A percentile compares a stretch with the other conserved stretches of the same genome.
Evolutionary conservation across 1,140 invertebrate genomes (phyloP).

Genomic region (Magallana gigas): DNA sequence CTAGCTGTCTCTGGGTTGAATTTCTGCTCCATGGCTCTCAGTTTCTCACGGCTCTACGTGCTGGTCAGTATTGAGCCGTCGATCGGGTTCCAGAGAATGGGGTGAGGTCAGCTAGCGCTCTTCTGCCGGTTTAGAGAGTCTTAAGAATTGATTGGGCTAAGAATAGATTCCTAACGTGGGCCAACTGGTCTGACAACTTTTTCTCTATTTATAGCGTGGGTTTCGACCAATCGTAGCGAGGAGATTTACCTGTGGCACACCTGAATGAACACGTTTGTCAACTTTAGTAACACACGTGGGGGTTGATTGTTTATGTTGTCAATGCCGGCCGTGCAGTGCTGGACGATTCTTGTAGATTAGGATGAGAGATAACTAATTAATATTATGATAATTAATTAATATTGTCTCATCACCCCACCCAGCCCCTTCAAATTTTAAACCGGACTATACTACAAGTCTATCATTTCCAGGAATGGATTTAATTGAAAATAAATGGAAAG

Average conservation of each 20-base stretch:
- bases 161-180: slow-evolving; percentile 12
- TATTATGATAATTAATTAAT: too few species aligned
- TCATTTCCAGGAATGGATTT: too few species aligned
- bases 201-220: slow-evolving; percentile 9
- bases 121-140: not conserved
- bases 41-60: not conserved
- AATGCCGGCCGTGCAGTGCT: not conserved
- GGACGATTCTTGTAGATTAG: too few species aligned
- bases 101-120: not conserved
- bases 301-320: slow-evolving; percentile 13
- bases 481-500: too few species aligned
- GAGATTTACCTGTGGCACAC: slow-evolving; percentile 12
- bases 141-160: slow-evolving; percentile 25
- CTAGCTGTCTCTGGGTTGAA: slow-evolving; percentile 66
- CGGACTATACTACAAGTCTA: too few species aligned
- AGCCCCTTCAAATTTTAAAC: too few species aligned
- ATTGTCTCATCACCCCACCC: too few species aligned
- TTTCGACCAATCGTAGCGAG: not conserved
- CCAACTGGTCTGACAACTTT: slow-evolving; percentile 26
- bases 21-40: slow-evolving; percentile 4
- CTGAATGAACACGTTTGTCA: slow-evolving; percentile 33
- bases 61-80: not conserved
- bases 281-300: slow-evolving; percentile 9
- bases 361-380: too few species aligned
- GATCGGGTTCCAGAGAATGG: not conserved